phyloP scores from a whole-genome alignment of 2,113 vertebrate genomes.

The Mesitornis unicolor region DNA sequence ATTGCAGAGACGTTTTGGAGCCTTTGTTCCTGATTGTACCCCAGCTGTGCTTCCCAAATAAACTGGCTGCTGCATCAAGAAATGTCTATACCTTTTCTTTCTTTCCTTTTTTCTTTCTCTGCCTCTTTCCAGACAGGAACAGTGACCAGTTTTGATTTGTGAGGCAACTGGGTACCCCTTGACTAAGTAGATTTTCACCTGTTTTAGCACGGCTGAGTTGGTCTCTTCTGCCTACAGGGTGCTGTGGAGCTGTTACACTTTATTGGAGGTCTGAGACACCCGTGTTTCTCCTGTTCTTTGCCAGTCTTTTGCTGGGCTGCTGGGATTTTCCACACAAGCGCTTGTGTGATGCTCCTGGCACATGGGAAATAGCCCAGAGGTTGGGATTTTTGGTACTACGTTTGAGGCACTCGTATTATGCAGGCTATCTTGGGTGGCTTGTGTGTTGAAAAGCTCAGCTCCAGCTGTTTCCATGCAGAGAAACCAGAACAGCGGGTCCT shows the following conservation, averaged over 20 bases:
- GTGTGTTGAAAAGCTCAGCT: not conserved
- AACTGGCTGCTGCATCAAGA: fast-evolving
- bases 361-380: not conserved
- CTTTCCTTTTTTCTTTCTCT: not conserved
- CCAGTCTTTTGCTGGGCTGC: not conserved
- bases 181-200: not conserved
- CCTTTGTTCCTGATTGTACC: not conserved
- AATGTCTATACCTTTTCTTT: not conserved
- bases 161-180: not conserved
- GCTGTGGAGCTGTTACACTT: not conserved
- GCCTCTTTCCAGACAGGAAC: not conserved
- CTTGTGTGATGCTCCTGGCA: not conserved
- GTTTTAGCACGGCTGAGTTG: not conserved
- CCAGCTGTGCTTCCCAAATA: not conserved
- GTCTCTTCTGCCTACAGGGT: not conserved
- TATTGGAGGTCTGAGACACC: not conserved
- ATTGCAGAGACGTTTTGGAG: not conserved
- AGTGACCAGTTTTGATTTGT: not conserved
- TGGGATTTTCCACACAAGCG: not conserved
- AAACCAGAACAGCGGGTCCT: not conserved
- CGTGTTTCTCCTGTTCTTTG: not conserved
- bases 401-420: not conserved
- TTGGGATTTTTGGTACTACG: not conserved
- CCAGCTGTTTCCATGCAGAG: not conserved
- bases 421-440: not conserved